Base-by-base conservation (phyloP, 2,888 invertebrate genomes). In the Nymphalis c-album region DNA sequence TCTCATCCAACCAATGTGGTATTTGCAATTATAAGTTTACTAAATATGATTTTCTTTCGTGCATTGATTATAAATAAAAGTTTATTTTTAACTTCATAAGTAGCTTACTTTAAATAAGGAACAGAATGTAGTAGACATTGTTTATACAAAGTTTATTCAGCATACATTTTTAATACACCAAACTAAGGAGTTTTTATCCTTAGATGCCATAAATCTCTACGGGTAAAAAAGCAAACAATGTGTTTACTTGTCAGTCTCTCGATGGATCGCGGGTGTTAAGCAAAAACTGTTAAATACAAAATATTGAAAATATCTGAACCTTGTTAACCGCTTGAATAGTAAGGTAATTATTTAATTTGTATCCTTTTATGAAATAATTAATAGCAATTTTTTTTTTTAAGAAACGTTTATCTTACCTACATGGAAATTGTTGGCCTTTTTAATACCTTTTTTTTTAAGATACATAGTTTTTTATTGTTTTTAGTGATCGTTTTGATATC, bases 161-260 rank as follows among this genome's bases (percentile, higher is more conserved):
- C 10, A 40, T 40, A 13, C 13, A 40, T 40, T 40, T 10, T 13
- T 13, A 40, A 40, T 17, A 18, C 6, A 51, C 22, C 16, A 55
- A 67, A 22, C n/a, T 16, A 45, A n/a, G 47, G n/a, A 61, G 20
- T 45, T 59, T 7, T 58, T 57, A 46, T 5, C 50, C 35, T 64
- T 53, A 26, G 70, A 73, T 67, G 73, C 78, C 80, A 88, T 88
- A 86, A 90, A 90, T 88, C 87, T 88, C 78, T 77, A 74, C 73
- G 26, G 74, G 77, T 78, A 80, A 81, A 85, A 81, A 83, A 83
- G 80, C 80, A 84, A 85, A 86, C 85, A 87, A 87, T 85, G 75
- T 76, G 78, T 83, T 83, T 85, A 85, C 89, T 86, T 88, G 86
- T 84, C 85, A 84, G 85, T 78, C 73, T 77, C 78, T 76, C 83